A percentile compares a stretch with the other conserved stretches of the same genome.
These are phyloP conservation scores for Onychorhynchus coronatus DNA, from an alignment of 2,113 vertebrate genomes.

Conservation along the genomic window DNA sequence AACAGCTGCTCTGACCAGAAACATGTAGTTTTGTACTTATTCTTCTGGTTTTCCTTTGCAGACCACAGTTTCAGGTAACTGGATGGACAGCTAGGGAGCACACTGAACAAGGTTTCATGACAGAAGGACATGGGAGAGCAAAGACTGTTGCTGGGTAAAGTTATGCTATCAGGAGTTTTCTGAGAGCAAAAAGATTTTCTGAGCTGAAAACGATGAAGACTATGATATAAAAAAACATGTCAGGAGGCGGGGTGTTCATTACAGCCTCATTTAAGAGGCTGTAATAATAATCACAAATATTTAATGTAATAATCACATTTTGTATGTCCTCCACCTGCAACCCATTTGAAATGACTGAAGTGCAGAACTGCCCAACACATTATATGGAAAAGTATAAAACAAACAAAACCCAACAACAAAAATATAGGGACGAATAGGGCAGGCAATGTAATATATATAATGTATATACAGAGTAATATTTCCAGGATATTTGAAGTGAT, in stretches of 20 bases:
- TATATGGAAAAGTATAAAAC: not conserved
- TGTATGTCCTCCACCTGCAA: not conserved
- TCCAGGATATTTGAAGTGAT: not conserved
- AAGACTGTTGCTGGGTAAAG: not conserved
- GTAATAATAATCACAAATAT: no score
- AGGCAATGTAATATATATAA: not conserved
- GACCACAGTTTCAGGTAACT: not conserved
- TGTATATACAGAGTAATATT: not conserved
- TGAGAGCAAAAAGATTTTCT: not conserved
- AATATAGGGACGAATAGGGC: not conserved
- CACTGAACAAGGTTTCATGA: not conserved
- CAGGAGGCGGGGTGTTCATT: not conserved
- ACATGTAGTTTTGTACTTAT: not conserved
- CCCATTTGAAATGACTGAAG: not conserved
- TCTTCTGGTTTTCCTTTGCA: not conserved
- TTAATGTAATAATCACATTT: not conserved
- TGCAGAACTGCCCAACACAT: not conserved
- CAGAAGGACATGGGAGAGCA: not conserved
- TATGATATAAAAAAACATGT: not conserved
- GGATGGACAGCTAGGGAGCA: not conserved
- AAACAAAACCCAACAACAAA: not conserved
- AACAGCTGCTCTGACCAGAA: not conserved
- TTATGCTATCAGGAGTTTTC: not conserved
- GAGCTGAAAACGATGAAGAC: not conserved
- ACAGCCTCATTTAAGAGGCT: not conserved